phyloP scores from a whole-genome alignment of 2,113 vertebrate species.

The Grus americana region DNA sequence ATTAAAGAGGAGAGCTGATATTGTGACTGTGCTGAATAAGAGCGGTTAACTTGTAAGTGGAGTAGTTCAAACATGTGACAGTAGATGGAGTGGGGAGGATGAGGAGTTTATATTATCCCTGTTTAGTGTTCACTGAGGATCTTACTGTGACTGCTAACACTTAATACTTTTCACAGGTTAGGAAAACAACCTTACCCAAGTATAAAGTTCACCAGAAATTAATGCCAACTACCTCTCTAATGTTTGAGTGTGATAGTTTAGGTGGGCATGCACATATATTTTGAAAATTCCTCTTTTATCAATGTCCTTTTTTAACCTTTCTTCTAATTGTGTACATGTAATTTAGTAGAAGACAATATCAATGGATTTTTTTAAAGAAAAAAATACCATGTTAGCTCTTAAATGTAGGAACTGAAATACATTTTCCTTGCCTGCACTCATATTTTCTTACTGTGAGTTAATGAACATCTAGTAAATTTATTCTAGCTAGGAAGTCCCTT shows the following conservation, averaged over 20 bases:
- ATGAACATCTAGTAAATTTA: background rate
- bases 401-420: background rate
- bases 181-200: background rate
- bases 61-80: background rate
- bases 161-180: background rate
- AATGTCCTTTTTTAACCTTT: background rate
- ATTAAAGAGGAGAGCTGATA: background rate
- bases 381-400: background rate
- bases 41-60: background rate
- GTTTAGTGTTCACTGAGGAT: background rate
- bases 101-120: background rate
- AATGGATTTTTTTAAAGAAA: background rate
- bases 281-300: background rate
- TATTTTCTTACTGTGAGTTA: background rate
- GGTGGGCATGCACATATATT: background rate
- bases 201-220: background rate
- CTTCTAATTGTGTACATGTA: background rate
- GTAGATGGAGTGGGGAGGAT: background rate
- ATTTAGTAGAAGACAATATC: background rate
- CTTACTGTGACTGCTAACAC: background rate
- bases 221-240: background rate
- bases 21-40: background rate
- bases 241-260: background rate
- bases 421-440: background rate
- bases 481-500: background rate